Base-by-base conservation (phyloP, 2,888 invertebrate species). In the Troides oblongomaculatus region DNA sequence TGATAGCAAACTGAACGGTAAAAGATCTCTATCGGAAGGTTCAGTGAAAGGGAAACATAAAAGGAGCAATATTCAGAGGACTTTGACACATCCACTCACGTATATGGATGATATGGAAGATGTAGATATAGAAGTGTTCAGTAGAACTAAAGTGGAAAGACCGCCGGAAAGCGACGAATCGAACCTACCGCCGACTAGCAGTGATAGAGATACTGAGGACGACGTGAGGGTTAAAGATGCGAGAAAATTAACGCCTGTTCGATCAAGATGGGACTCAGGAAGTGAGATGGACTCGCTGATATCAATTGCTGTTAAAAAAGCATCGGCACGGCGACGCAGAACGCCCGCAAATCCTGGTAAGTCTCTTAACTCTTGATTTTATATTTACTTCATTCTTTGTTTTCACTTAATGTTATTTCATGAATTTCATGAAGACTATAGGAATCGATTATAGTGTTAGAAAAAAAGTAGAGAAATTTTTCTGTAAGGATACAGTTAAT, bases 241-340 rank as follows among this genome's bases (percentile, higher is more conserved):
- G 21, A 79, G 83, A 39, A 85, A 84, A 74, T 84, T 86, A 25
- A 79, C 81, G 36, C 82, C 83, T 46, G 80, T 81, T 59, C 82
- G 91, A 75, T 82, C 92, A 14, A 79, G 92, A 21, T 92, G 92
- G 89, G 93, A 93, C 72, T 92, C 93, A 0, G 92, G 92, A 1
- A 93, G 90, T 75, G 93, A 93, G 73, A 90, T 93, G 87, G 95
- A 95, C 79, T 94, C 94, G 14, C 81, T 94, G 64, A 94, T 94
- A 74, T 94, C 95, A 8, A 94, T 94, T 2, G 94, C 95, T 14
- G 95, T 95, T 78, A 90, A 93, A 75, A 94, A 95, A 84, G 95
- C 95, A 69, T 94, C 94, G 71, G 94, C 95, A 50, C 92, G 94
- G 78, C 91, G 94, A 79, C 88, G 94, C 75, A 85, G 93, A 80